These are phyloP conservation scores for Grallaria varia DNA, from an alignment of 2,113 vertebrate genomes.

Conservation along the genomic window DNA sequence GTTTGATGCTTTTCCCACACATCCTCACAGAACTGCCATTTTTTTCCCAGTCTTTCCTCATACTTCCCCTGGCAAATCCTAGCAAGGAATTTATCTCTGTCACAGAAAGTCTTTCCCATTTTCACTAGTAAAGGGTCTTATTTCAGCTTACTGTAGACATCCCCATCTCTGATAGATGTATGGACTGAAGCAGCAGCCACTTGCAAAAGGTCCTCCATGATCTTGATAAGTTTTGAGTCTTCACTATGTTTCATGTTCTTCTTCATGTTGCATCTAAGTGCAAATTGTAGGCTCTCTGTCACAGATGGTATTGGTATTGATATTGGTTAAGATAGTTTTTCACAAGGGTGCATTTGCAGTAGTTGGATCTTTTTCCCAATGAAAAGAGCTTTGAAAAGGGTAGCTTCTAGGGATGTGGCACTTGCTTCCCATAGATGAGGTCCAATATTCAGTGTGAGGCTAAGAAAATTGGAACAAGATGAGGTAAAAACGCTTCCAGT, in stretches of 20 bases:
- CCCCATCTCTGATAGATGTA: not conserved
- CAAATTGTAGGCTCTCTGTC: not conserved
- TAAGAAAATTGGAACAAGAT: not conserved
- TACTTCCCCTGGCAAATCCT: not conserved
- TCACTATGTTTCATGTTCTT: not conserved
- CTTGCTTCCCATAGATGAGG: not conserved
- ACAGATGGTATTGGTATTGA: not conserved
- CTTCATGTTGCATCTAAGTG: not conserved
- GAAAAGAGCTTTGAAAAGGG: not conserved
- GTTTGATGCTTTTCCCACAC: not conserved
- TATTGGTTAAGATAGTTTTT: not conserved
- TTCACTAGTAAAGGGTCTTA: not conserved
- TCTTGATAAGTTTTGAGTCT: not conserved
- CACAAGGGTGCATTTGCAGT: accelerated
- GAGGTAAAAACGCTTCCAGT: not conserved
- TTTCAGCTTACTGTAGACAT: not conserved
- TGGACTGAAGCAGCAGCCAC: not conserved
- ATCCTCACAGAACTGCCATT: not conserved
- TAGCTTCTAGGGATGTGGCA: not conserved
- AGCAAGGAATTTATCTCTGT: not conserved
- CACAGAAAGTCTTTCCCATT: not conserved
- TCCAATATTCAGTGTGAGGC: not conserved
- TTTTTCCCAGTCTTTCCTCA: not conserved
- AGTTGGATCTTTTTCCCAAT: not conserved
- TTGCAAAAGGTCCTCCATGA: not conserved